A percentile compares a stretch with the other conserved stretches of the same genome.
Evolutionary conservation across 1,140 invertebrate genomes (phyloP).

Genomic region (Heliconius hewitsoni): DNA sequence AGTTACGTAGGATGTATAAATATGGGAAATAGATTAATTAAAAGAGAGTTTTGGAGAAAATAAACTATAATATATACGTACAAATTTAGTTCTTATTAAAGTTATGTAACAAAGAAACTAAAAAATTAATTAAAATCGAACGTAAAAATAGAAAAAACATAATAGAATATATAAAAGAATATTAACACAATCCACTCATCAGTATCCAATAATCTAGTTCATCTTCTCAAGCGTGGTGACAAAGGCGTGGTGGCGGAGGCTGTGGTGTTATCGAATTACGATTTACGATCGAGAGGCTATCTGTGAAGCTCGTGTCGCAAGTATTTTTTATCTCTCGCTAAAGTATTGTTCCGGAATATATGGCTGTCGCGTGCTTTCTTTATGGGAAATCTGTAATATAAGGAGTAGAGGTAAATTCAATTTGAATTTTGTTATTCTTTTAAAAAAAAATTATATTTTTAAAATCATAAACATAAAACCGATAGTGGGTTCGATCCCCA

Average conservation of each 20-base stretch:
- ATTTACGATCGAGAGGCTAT: slow-evolving; percentile 42
- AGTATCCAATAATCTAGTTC: neutral
- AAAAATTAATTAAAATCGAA: too few relatives aligned
- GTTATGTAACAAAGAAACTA: too few relatives aligned
- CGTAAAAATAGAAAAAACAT: too few relatives aligned
- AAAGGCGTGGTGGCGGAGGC: slow-evolving; percentile 36
- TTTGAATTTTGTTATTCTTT: neutral
- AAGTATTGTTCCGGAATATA: slow-evolving; percentile 39
- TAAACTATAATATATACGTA: too few relatives aligned
- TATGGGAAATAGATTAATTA: too few relatives aligned
- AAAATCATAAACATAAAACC: too few relatives aligned
- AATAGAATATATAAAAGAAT: neutral
- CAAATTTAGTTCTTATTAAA: too few relatives aligned
- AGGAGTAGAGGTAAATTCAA: neutral
- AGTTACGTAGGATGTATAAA: too few relatives aligned
- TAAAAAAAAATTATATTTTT: too few relatives aligned
- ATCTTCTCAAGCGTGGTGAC: slow-evolving; percentile 34
- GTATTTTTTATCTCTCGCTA: slow-evolving; percentile 42
- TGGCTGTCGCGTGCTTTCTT: slow-evolving; percentile 23
- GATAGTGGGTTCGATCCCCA: too few relatives aligned
- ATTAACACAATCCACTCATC: neutral
- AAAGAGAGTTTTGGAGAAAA: too few relatives aligned
- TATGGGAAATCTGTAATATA: slow-evolving; percentile 15
- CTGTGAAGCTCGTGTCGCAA: slow-evolving; percentile 38
- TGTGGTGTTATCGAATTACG: slow-evolving; percentile 46